Evolutionary conservation across 2,797 vertebrate genomes (phyloP).

Genomic region (Sardinella longiceps): DNA sequence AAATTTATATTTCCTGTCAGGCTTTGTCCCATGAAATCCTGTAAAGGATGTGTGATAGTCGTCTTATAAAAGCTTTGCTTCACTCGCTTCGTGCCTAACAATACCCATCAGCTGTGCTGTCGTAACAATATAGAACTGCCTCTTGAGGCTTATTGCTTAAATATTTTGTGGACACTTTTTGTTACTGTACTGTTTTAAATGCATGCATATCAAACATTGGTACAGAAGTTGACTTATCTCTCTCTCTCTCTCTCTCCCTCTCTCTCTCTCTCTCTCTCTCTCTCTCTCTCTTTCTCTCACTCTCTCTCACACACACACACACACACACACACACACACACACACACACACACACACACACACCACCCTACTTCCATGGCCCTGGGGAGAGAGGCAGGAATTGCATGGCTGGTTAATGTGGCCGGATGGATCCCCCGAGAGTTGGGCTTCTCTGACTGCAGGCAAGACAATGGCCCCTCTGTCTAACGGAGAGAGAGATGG

Average conservation of each 20-base stretch:
- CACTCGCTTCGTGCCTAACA: no score
- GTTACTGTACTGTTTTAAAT: no score
- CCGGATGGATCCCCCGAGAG: not conserved
- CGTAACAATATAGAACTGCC: no score
- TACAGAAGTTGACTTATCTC: no score
- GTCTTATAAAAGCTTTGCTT: no score
- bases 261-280: not conserved
- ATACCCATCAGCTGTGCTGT: no score
- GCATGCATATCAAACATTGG: no score
- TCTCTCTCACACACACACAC: not conserved
- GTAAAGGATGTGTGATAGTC: no score
- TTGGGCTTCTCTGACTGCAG: not conserved
- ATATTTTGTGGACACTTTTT: no score
- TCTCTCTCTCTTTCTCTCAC: not conserved
- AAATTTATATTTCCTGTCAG: no score
- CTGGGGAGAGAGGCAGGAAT: not conserved
- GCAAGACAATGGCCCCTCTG: not conserved
- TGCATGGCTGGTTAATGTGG: not conserved
- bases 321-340: constrained; percentile 27
- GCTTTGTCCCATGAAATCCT: no score
- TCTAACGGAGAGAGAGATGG: not conserved
- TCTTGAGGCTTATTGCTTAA: no score
- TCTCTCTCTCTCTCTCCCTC: not conserved
- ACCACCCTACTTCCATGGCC: not conserved
- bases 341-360: constrained; percentile 18